Base-by-base conservation (phyloP, 2,113 vertebrate genomes). In the Colossoma macropomum region DNA sequence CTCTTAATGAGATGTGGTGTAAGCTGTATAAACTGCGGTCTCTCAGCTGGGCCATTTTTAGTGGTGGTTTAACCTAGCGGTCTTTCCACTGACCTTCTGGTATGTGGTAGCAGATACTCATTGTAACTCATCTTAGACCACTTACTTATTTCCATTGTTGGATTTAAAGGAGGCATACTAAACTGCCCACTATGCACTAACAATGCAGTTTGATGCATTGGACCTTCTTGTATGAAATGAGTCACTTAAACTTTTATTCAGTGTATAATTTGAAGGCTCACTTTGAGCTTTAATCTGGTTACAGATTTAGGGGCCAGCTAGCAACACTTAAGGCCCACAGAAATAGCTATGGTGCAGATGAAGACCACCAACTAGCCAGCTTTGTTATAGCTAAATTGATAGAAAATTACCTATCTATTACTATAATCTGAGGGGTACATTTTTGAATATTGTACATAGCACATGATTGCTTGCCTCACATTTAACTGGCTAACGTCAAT, bases 1-100 rank as follows among this genome's bases (percentile, higher is more conserved):
- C n/a, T 28, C 68, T 62, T 80, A 80, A 72, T 48, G 54, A 72
- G 10, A 70, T 48, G 28, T 32, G 62, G 60, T 78, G n/a, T 16
- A 45, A 23, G 32, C 68, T 71, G 52, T 45, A 19, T 80, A 80
- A 62, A 80, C 78, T 80, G 34, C 34, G 78, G 17, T 70, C 70
- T 38, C 25, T 59, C 28, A 32, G 50, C n/a, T 12, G 21, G 52
- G 54, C 9, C 12, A n/a, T 59, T 79, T 79, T 70, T 59, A 70
- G 77, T 34, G 12, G 45, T 56, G 77, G 77, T 69, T 69, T 54
- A 68, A 32, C 15, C 54, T 8, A 56, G 17, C 34, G 13, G n/a
- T 34, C 16, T 27, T 70, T 70, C 56, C 50, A 48, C 66, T 70
- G 50, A 41, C 50, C 32, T 41, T n/a, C 45, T 38, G 52, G 77